These are phyloP conservation scores for Anas bahamensis DNA, from an alignment of 2,797 vertebrate genomes.

Conservation along the genomic window DNA sequence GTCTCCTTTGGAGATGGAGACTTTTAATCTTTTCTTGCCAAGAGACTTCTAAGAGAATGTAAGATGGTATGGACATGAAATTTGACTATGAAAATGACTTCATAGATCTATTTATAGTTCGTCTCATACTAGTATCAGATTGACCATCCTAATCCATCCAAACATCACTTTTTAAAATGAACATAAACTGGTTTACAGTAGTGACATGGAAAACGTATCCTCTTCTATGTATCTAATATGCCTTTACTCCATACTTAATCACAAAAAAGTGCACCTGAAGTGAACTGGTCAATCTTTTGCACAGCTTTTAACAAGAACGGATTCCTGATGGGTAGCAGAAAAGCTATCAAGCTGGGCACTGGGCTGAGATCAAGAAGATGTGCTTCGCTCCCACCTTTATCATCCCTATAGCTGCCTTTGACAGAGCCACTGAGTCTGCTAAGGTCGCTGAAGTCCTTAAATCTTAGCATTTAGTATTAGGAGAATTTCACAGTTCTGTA, in stretches of 20 bases:
- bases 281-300: too few species aligned
- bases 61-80: not conserved
- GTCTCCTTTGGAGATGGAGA: not conserved
- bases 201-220: not conserved
- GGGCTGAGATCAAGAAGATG: not conserved
- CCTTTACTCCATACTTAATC: not conserved
- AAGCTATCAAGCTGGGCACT: not conserved
- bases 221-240: not conserved
- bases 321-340: fast-evolving
- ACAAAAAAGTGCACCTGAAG: not conserved
- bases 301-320: not conserved
- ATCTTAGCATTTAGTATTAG: not conserved
- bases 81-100: not conserved
- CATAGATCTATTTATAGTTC: not conserved
- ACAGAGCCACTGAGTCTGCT: not conserved
- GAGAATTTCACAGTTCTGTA: not conserved
- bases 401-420: not conserved
- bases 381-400: not conserved
- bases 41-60: not conserved
- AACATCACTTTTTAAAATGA: not conserved
- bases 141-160: not conserved
- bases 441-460: not conserved
- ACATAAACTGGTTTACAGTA: not conserved
- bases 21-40: not conserved
- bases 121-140: not conserved